A percentile compares a stretch with the other conserved stretches of the same genome.
Conservation (phyloP, 2,113 vertebrate species). For the Manacus vitellinus region DNA sequence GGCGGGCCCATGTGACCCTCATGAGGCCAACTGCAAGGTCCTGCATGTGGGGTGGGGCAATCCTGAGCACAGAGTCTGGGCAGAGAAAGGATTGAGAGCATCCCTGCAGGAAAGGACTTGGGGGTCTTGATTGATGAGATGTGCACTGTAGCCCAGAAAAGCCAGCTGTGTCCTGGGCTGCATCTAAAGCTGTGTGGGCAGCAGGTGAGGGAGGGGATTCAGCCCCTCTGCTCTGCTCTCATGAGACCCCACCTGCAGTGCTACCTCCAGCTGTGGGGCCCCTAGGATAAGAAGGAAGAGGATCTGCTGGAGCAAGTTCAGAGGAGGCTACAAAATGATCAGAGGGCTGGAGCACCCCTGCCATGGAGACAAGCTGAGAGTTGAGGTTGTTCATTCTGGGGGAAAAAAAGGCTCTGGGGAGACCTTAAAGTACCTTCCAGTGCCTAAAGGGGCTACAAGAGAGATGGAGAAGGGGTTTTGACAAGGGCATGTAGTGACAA, state of each 20-base stretch:
- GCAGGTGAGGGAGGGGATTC: neutral
- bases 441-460: neutral
- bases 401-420: neutral
- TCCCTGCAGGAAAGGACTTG: neutral
- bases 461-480: neutral
- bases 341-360: neutral
- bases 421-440: neutral
- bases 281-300: accelerated
- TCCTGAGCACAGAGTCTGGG: neutral
- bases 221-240: neutral
- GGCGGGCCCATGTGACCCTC: neutral
- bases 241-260: neutral
- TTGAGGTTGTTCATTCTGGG: neutral
- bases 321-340: no score
- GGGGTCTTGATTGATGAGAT: accelerated
- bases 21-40: neutral
- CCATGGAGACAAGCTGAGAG: neutral
- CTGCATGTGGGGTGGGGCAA: neutral
- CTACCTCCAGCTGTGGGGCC: neutral
- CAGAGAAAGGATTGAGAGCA: neutral
- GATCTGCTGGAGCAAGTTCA: neutral
- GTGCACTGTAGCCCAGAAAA: neutral
- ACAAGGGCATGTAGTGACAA: neutral
- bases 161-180: neutral
- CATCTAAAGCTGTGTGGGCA: neutral